These are phyloP conservation scores for Naja naja DNA, from an alignment of 2,113 vertebrate genomes.

Conservation along the genomic window DNA sequence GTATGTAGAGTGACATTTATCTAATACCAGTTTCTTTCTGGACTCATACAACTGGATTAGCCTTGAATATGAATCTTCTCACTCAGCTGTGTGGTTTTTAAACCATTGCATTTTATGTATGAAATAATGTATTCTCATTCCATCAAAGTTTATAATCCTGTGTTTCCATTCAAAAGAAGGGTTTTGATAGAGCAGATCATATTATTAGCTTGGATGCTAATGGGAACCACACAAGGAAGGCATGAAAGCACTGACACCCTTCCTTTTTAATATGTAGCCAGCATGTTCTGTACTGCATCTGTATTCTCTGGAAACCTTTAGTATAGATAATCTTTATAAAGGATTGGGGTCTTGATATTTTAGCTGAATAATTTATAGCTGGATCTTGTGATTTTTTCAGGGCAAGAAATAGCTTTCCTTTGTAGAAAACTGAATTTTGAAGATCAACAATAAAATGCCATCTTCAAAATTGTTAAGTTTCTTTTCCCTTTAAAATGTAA, in stretches of 20 bases:
- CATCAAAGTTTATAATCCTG: neutral
- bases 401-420: neutral
- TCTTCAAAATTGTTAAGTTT: neutral
- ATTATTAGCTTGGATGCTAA: neutral
- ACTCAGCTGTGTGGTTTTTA: neutral
- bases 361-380: neutral
- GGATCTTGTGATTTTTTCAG: neutral
- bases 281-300: neutral
- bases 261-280: neutral
- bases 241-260: neutral
- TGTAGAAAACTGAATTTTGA: neutral
- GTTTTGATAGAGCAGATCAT: neutral
- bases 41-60: neutral
- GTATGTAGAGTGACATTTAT: neutral
- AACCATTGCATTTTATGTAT: neutral
- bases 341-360: neutral
- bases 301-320: neutral
- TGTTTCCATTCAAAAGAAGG: neutral
- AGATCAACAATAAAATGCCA: neutral
- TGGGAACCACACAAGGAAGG: neutral
- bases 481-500: neutral
- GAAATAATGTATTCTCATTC: neutral
- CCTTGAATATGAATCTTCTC: neutral
- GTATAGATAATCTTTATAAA: neutral
- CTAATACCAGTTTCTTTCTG: neutral